Evolutionary conservation across 2,888 invertebrate species (phyloP).

Genomic region (Apamea monoglypha): DNA sequence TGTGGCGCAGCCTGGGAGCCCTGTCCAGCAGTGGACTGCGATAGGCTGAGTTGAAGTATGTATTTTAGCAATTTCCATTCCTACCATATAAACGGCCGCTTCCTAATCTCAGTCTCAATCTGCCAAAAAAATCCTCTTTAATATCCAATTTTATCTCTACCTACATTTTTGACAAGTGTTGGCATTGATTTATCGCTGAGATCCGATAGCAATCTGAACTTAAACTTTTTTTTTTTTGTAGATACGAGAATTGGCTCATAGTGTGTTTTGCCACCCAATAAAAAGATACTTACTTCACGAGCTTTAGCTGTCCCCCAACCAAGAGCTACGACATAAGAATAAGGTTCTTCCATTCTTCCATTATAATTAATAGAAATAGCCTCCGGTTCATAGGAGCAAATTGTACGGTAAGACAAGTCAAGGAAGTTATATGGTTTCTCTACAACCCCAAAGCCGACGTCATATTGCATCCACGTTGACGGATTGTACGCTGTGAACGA

Average conservation of each 20-base stretch:
- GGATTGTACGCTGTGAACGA: conserved; percentile 28
- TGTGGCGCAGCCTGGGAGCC: no score
- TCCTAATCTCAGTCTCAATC: background rate
- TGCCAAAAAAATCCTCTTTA: background rate
- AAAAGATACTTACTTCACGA: conserved; percentile 32
- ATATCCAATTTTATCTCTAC: background rate
- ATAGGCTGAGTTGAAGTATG: no score
- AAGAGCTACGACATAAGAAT: conserved; percentile 18
- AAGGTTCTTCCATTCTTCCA: conserved; percentile 15
- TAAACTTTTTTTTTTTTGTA: background rate
- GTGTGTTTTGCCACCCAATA: background rate
- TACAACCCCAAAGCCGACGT: conserved; percentile 53
- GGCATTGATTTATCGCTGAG: background rate
- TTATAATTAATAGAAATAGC: conserved; percentile 40
- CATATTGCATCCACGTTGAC: conserved; percentile 39
- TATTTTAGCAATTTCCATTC: background rate
- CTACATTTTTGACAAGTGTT: background rate
- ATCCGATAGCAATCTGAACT: background rate
- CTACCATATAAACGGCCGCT: background rate
- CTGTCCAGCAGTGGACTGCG: no score
- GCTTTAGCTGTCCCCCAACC: conserved; percentile 49
- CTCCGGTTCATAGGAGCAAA: conserved; percentile 49
- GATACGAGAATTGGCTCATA: background rate
- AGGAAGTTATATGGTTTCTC: conserved; percentile 52
- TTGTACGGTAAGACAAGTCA: conserved; percentile 29